A percentile compares a stretch with the other conserved stretches of the same genome.
phyloP scores from a whole-genome alignment of 2,888 invertebrate genomes.

The Erynnis tages region DNA sequence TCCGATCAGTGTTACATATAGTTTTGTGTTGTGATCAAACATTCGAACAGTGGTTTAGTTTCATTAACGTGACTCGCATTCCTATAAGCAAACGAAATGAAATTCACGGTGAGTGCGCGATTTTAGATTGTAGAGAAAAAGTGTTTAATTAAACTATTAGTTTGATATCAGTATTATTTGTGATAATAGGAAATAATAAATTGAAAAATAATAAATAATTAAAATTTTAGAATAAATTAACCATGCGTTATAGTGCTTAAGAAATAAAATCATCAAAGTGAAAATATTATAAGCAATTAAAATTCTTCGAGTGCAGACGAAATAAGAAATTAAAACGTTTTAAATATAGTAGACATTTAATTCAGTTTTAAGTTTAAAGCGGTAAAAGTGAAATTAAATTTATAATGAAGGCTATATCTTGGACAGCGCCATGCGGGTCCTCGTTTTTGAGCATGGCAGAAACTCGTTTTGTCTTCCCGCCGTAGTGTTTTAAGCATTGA shows the following conservation, averaged over 20 bases:
- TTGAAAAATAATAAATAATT: neutral
- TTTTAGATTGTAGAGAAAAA: conserved; percentile 33
- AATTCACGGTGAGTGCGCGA: conserved; percentile 78
- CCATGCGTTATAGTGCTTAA: neutral
- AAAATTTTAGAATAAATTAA: no score
- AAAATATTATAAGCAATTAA: conserved; percentile 2
- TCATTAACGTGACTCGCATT: conserved; percentile 59
- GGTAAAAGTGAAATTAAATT: conserved; percentile 74
- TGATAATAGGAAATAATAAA: no score
- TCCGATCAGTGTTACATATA: conserved; percentile 55
- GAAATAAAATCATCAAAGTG: neutral
- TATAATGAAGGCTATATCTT: conserved; percentile 67
- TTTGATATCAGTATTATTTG: no score
- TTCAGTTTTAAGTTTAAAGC: conserved; percentile 66
- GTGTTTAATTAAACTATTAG: conserved; percentile 10
- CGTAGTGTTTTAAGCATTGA: conserved; percentile 43
- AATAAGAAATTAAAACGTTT: conserved; percentile 11
- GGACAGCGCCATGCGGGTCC: conserved; percentile 67
- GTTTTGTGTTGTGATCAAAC: conserved; percentile 55
- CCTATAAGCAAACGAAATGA: conserved; percentile 71
- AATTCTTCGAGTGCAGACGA: conserved; percentile 9
- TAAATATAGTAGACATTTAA: conserved; percentile 34
- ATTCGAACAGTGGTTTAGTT: conserved; percentile 71
- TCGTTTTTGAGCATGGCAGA: conserved; percentile 38
- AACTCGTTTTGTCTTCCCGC: conserved; percentile 45